Percentiles rank a stretch among this genome's conserved stretches.
Conservation (phyloP, 2,113 vertebrate genomes). For the Leiothrix lutea region DNA sequence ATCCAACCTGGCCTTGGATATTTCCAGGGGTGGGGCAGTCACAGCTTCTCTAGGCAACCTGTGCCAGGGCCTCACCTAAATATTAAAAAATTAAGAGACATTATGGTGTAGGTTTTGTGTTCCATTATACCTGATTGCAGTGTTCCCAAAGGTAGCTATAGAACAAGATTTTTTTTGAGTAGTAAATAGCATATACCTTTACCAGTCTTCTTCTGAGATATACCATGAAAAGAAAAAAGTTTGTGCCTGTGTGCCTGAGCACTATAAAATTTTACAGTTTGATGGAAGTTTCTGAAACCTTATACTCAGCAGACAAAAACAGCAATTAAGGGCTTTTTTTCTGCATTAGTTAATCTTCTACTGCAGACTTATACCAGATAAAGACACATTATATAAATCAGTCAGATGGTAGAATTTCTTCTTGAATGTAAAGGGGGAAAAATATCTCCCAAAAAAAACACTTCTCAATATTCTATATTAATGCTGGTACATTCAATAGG, state of each 20-base stretch:
- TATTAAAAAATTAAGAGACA: background rate
- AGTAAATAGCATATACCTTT: background rate
- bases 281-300: background rate
- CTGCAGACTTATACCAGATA: background rate
- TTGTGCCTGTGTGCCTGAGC: background rate
- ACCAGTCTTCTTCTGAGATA: background rate
- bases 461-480: background rate
- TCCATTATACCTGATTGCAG: background rate
- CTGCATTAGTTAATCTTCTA: background rate
- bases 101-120: background rate
- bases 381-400: background rate
- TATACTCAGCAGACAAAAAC: background rate
- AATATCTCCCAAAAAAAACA: background rate
- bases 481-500: background rate
- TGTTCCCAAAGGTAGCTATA: background rate
- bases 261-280: background rate
- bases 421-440: background rate
- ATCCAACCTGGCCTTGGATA: background rate
- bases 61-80: background rate
- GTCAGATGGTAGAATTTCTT: background rate
- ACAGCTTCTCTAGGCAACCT: background rate
- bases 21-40: background rate
- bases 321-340: background rate
- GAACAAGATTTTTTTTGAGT: background rate
- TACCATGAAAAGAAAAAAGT: accelerated